These are phyloP conservation scores for Colius striatus DNA, from an alignment of 2,113 vertebrate species.

Conservation along the genomic window DNA sequence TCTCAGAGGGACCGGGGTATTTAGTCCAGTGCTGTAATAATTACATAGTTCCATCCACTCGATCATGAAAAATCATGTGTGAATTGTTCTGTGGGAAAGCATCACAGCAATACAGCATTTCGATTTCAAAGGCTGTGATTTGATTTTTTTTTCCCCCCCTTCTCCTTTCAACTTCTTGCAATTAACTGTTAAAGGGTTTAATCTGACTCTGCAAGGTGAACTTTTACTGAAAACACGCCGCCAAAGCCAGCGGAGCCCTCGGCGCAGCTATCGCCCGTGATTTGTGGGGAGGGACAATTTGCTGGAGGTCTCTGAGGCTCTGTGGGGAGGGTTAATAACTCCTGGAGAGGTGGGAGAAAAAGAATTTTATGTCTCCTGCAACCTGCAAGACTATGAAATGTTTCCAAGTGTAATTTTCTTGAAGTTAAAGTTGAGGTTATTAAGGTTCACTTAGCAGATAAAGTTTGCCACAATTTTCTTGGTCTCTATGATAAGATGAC, in stretches of 20 bases:
- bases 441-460: conserved; percentile 79
- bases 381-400: conserved; percentile 68
- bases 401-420: conserved; percentile 79
- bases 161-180: background rate
- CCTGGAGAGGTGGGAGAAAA: conserved; percentile 60
- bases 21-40: background rate
- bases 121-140: background rate
- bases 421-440: conserved; percentile 79
- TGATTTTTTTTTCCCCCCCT: background rate
- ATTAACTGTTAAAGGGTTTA: background rate
- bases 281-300: conserved; percentile 44
- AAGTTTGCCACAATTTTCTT: conserved; percentile 78
- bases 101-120: background rate
- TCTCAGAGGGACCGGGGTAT: background rate
- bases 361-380: conserved; percentile 60
- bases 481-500: conserved; percentile 74
- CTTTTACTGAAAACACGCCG: background rate
- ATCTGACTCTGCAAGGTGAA: background rate
- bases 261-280: background rate
- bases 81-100: background rate
- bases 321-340: conserved; percentile 73
- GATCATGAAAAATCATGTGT: too few relatives aligned
- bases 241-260: background rate
- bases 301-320: conserved; percentile 57
- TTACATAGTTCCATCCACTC: background rate